phyloP scores from a whole-genome alignment of 2,113 vertebrate species.

The Panurus biarmicus region DNA sequence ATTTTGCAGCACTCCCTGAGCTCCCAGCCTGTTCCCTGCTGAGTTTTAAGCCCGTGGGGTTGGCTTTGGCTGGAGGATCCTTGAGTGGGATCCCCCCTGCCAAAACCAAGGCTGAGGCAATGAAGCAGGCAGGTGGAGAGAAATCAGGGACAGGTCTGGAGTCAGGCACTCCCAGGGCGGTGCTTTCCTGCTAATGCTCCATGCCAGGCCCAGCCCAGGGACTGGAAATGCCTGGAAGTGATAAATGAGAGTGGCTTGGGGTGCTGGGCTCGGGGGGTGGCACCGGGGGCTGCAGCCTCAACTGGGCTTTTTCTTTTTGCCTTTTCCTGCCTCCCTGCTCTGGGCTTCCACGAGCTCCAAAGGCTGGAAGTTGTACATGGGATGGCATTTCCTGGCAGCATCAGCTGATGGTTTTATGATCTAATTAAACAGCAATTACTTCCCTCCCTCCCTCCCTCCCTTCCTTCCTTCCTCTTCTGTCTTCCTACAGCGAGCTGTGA shows the following conservation, averaged over 20 bases:
- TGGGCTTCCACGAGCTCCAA: background rate
- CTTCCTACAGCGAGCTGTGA: background rate
- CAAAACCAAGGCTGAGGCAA: background rate
- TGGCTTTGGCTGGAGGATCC: background rate
- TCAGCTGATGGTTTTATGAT: constrained; percentile 1
- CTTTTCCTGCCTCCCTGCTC: background rate
- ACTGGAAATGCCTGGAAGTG: rapidly evolving
- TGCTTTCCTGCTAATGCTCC: background rate
- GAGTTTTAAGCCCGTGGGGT: rapidly evolving
- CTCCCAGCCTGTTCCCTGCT: background rate
- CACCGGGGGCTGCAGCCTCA: background rate
- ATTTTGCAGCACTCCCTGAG: background rate
- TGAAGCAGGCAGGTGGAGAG: background rate
- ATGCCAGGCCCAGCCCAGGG: background rate
- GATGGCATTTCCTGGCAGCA: background rate
- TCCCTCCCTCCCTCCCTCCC: background rate
- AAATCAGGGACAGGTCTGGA: background rate
- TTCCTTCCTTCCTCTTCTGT: background rate
- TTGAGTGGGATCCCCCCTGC: background rate
- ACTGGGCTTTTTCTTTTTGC: background rate
- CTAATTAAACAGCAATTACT: constrained; percentile 24
- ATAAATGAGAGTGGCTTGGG: background rate
- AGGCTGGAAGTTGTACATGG: background rate
- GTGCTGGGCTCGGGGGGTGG: too few species aligned
- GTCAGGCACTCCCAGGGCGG: rapidly evolving